Percentiles rank a stretch among this genome's conserved stretches.
Conservation (phyloP, 2,888 invertebrate genomes). For the Acanthococcus lagerstroemiae region DNA sequence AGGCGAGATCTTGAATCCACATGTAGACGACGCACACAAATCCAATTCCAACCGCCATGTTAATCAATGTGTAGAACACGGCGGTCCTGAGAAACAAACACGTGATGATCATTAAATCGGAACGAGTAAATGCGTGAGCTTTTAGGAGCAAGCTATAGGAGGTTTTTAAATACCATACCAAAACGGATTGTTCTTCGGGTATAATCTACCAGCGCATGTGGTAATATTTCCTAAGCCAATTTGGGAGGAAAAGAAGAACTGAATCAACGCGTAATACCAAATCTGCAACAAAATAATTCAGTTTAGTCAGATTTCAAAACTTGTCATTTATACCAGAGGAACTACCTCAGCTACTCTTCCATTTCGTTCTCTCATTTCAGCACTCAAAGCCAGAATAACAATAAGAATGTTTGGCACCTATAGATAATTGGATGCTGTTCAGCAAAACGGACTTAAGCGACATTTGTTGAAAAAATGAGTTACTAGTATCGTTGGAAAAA, state of each 20-base stretch:
- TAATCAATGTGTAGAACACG: constrained; percentile 48
- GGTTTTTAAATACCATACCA: constrained; percentile 43
- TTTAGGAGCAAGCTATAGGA: background rate
- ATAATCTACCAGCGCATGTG: constrained; percentile 54
- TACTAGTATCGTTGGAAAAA: no score
- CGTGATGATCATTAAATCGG: background rate
- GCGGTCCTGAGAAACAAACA: constrained; percentile 46
- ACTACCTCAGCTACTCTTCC: no score
- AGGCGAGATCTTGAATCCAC: constrained; percentile 40
- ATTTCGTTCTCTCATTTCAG: no score
- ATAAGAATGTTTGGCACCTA: no score
- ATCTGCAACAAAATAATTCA: constrained; percentile 41
- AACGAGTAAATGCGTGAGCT: background rate
- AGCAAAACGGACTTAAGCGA: no score
- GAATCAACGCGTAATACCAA: constrained; percentile 56
- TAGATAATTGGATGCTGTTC: no score
- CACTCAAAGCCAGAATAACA: no score
- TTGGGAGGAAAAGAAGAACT: constrained; percentile 54
- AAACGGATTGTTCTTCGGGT: constrained; percentile 54
- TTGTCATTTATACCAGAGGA: no score
- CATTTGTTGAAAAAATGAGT: no score
- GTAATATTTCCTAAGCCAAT: constrained; percentile 54
- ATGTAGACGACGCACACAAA: constrained; percentile 50
- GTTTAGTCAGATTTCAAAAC: background rate
- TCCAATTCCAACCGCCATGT: constrained; percentile 49